These are phyloP conservation scores for Tinea trinotella DNA, from an alignment of 2,888 invertebrate species.

Conservation along the genomic window DNA sequence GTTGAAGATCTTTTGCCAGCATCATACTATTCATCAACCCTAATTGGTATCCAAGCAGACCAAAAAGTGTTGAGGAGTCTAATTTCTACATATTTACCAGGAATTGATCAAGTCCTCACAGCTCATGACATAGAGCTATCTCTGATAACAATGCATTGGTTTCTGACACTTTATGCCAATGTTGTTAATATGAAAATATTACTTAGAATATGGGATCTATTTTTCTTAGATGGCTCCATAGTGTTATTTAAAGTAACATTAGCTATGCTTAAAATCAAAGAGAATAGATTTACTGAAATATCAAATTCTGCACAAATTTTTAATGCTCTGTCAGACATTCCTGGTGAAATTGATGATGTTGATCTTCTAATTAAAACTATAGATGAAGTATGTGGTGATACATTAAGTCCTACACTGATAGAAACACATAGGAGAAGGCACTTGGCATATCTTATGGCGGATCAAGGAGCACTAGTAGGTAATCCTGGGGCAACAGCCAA, in stretches of 20 bases:
- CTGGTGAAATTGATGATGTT: slow-evolving; percentile 93
- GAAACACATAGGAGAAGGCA: slow-evolving; percentile 93
- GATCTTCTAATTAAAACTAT: slow-evolving; percentile 85
- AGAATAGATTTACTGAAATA: slow-evolving; percentile 81
- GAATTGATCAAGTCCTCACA: slow-evolving; percentile 90
- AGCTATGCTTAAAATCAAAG: slow-evolving; percentile 92
- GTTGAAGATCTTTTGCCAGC: slow-evolving; percentile 98
- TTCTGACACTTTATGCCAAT: slow-evolving; percentile 95
- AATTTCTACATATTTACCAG: slow-evolving; percentile 90
- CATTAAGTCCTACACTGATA: slow-evolving; percentile 86
- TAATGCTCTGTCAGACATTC: slow-evolving; percentile 96
- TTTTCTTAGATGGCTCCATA: slow-evolving; percentile 96
- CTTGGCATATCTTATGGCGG: slow-evolving; percentile 96
- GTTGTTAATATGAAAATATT: slow-evolving; percentile 97
- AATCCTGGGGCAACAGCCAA: slow-evolving; percentile 92
- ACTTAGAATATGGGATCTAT: slow-evolving; percentile 94
- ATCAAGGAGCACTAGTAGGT: slow-evolving; percentile 93
- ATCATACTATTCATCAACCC: slow-evolving; percentile 95
- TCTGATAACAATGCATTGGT: slow-evolving; percentile 97
- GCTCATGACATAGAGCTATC: slow-evolving; percentile 97
- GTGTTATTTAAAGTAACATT: slow-evolving; percentile 94
- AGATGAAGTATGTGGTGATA: slow-evolving; percentile 80
- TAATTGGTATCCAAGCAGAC: slow-evolving; percentile 95
- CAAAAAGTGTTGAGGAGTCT: slow-evolving; percentile 95
- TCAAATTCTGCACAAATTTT: slow-evolving; percentile 99